Evolutionary conservation across 2,797 vertebrate species (phyloP), one percentile per base, ranked within the genome.

Genomic region (Champsocephalus esox): DNA sequence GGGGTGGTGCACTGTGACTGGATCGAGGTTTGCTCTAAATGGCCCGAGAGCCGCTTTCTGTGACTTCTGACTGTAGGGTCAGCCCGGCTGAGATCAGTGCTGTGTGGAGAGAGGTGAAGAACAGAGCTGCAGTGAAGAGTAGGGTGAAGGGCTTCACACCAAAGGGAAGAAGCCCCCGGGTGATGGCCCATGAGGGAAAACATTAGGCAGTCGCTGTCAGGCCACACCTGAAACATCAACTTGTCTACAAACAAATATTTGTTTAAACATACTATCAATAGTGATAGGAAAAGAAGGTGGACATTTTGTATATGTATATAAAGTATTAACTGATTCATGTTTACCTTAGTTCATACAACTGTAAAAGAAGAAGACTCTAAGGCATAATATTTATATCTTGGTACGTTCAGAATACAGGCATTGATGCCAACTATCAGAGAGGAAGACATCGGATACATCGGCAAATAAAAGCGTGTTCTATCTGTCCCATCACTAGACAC

Each of bases 141-240:
- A 24, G 51, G 51, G 68, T 13, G 16, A 46, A 16, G 32, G 28
- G n/a, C 32, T 38, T 67, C 17, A 28, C 38, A 21, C 32, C 16
- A 16, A 17, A 4, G 54, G 32, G 46, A 66, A 12, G 19, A 51
- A 0, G 10, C 19, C 9, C 5, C 14, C 34, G 12, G 55, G 56
- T 77, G 69, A 68, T 73, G 76, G 80, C 48, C 80, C 1, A 9
- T 38, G 52, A 51, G 10, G 1, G 67, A 57, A 45, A 71, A 77
- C 46, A 38, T 52, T 1, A 71, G 0, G 0, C 59, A 77, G 3
- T 67, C 61, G 34, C 34, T 38, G 34, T 38, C 4, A 28, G 28
- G 28, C 28, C 4, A 5, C 28, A 28, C 4, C 4, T 28, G 28
- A 28, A 5, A 28, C 28, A 28, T 28, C 1, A 28, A 28, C 28